Base-by-base conservation (phyloP, 1,140 invertebrate genomes). In the Proales similis region DNA sequence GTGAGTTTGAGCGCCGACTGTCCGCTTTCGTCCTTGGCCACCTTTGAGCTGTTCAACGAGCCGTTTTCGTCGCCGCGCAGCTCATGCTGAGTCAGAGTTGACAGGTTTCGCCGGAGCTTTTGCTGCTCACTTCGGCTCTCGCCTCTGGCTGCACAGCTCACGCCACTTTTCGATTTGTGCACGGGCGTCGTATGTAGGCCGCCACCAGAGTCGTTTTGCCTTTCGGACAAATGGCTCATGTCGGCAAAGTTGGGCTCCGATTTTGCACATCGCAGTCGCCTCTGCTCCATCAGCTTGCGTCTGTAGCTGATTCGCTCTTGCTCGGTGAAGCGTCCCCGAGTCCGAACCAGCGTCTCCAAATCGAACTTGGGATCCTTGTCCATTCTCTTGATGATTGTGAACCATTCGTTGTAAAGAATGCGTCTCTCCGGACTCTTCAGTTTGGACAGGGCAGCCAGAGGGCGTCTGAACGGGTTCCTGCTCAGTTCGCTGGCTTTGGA, bases 341-440 rank as follows among this genome's bases (percentile, higher is more conserved):
- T 57, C n/a, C 36, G 17, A 3, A 57, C 51, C 36, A 57, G 32
- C 12, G 51, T 42, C 11, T 57, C 51, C 24, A 57, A 14, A 42
- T 57, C 51, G 22, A 57, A 57, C 30, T 57, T 57, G 2, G 51
- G 51, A 42, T 57, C 51, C 32, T 57, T 57, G 27, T 57, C 51
- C 51, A 57, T 57, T 3, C 51, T 22, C n/a, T 57, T 57, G 26
- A 57, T 20, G 45, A 57, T 42, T 0, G 51, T 42, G 20, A 57
- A 57, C 51, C 51, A 57, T 42, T 57, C 51, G 27, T 57, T 57
- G 51, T 57, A 57, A 14, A 57, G 32, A 6, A 57, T 57, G 22
- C 45, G 39, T 32, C 51, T 29, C 51, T 57, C 51, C 4, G 51
- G 51, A 43, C 51, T 57, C 4, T 57, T 57, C 19, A 57, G 36